A percentile compares a stretch with the other conserved stretches of the same genome.
Evolutionary conservation across 2,888 invertebrate species (phyloP).

Genomic region (Diarsia brunnea): DNA sequence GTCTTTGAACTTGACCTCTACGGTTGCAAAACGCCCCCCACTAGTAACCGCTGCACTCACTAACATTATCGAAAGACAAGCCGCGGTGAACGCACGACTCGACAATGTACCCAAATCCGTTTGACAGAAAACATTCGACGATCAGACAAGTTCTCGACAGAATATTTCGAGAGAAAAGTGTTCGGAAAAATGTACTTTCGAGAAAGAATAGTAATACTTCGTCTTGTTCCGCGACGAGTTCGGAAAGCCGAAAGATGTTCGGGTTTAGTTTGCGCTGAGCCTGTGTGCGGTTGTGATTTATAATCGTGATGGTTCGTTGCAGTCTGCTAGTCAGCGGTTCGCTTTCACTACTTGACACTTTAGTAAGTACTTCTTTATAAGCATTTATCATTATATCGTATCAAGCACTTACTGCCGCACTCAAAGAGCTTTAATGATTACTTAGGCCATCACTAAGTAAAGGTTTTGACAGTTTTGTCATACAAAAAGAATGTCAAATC

Average conservation of each 20-base stretch:
- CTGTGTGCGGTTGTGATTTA: conserved; percentile 58
- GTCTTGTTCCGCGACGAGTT: conserved; percentile 70
- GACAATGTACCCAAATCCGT: conserved; percentile 93
- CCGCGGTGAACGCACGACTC: conserved; percentile 72
- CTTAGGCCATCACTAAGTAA: no score
- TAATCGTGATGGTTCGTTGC: conserved; percentile 63
- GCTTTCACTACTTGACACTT: conserved; percentile 65
- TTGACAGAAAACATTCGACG: conserved; percentile 93
- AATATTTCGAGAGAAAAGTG: conserved; percentile 86
- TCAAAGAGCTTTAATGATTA: no score
- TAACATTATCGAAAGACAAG: conserved; percentile 69
- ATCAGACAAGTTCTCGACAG: conserved; percentile 92
- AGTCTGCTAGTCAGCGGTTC: conserved; percentile 55
- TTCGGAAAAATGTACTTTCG: conserved; percentile 76
- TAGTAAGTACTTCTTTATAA: conserved; percentile 57
- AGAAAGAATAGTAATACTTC: conserved; percentile 77
- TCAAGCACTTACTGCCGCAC: no score
- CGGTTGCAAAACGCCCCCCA: conserved; percentile 70
- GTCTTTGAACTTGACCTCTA: conserved; percentile 74
- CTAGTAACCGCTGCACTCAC: conserved; percentile 46
- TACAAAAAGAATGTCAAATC: no score
- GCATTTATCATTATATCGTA: conserved; percentile 2
- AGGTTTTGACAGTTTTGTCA: no score
- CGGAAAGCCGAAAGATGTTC: conserved; percentile 64
- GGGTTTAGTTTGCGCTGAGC: conserved; percentile 65